Percentiles rank a stretch among this genome's conserved stretches.
These are phyloP conservation scores for Campoletis sonorensis DNA, from an alignment of 1,140 invertebrate species.

Conservation along the genomic window DNA sequence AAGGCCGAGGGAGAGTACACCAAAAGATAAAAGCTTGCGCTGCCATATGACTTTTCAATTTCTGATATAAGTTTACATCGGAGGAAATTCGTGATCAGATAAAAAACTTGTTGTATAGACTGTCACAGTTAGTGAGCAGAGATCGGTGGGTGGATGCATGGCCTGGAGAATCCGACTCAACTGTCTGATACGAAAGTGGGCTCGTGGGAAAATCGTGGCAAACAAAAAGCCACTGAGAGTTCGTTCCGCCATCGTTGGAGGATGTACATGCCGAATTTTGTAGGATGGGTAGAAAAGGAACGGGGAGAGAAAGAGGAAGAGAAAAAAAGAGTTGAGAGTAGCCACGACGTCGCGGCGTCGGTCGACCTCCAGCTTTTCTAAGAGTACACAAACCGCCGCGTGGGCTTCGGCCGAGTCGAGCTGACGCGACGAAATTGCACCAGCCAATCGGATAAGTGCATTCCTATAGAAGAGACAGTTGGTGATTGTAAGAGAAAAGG, in stretches of 20 bases:
- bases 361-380: constrained; percentile 19
- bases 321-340: constrained; percentile 4
- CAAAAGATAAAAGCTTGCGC: constrained; percentile 35
- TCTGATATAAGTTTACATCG: no score
- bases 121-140: constrained; percentile 22
- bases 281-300: not conserved
- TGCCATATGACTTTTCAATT: no score
- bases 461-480: constrained; percentile 69
- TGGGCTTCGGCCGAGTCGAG: constrained; percentile 58
- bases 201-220: constrained; percentile 8
- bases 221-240: not conserved
- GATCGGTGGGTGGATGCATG: constrained; percentile 8
- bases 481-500: constrained; percentile 25
- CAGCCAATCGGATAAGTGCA: constrained; percentile 76
- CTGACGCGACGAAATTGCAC: constrained; percentile 72
- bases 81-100: constrained; percentile 65
- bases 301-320: not conserved
- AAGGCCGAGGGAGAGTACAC: constrained; percentile 65
- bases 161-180: not conserved
- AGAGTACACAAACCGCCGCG: constrained; percentile 20
- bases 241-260: not conserved
- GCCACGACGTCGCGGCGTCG: constrained; percentile 32
- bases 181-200: not conserved
- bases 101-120: constrained; percentile 56
- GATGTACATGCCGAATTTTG: not conserved